Conservation (phyloP, 2,113 vertebrate species). For the Pipa parva region DNA sequence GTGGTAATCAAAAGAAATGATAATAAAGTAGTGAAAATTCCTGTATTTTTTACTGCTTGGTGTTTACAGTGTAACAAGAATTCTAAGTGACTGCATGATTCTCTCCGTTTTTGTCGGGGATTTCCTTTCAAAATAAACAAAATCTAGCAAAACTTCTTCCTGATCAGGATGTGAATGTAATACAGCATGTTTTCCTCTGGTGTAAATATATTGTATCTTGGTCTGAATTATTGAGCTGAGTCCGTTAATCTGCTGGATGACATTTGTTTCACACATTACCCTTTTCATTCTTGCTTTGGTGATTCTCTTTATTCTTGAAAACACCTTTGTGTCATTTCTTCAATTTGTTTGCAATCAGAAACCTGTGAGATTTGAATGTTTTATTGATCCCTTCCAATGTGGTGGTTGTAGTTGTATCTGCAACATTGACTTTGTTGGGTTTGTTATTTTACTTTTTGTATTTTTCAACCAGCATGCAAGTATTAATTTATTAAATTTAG, state of each 20-base stretch:
- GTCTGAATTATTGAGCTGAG: conserved; percentile 65
- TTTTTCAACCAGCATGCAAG: conserved; percentile 82
- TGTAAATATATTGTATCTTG: conserved; percentile 71
- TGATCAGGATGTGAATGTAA: conserved; percentile 71
- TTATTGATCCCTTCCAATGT: conserved; percentile 66
- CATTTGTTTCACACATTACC: conserved; percentile 51
- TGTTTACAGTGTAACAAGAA: conserved; percentile 73
- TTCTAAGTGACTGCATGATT: conserved; percentile 75
- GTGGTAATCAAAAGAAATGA: conserved; percentile 61
- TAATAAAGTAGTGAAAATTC: conserved; percentile 59
- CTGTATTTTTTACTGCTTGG: conserved; percentile 65
- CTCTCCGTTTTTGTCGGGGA: conserved; percentile 87
- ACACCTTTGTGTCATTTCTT: not conserved
- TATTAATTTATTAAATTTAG: conserved; percentile 98
- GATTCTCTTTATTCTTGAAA: not conserved
- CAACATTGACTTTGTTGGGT: conserved; percentile 68
- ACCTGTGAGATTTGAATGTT: conserved; percentile 62
- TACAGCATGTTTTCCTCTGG: conserved; percentile 79
- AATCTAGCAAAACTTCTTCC: conserved; percentile 66
- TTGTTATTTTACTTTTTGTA: conserved; percentile 82
- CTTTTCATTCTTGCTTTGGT: conserved; percentile 40
- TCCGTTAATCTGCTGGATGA: conserved; percentile 57
- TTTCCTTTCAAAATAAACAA: conserved; percentile 62
- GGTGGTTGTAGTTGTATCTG: conserved; percentile 67
- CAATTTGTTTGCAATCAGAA: conserved; percentile 59